A percentile compares a stretch with the other conserved stretches of the same genome.
Evolutionary conservation across 2,888 invertebrate species (phyloP).

Genomic region (Tenthredo livida): DNA sequence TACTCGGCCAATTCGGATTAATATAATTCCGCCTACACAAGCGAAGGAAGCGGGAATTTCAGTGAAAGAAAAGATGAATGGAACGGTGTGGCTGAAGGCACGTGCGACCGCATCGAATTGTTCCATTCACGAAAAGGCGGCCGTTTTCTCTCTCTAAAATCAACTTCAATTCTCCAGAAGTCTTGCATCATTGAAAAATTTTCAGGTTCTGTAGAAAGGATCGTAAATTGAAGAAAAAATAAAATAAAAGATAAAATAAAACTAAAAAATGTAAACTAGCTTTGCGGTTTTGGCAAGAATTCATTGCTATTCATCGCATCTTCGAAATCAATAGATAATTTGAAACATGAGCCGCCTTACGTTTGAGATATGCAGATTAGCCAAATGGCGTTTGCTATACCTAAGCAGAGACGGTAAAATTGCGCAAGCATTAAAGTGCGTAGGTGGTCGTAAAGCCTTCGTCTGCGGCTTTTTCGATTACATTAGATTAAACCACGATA

Average conservation of each 20-base stretch:
- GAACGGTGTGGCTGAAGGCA: background rate
- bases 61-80: slow-evolving; percentile 21
- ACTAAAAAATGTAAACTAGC: background rate
- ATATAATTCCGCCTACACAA: background rate
- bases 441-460: slow-evolving; percentile 17
- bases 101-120: slow-evolving; percentile 42
- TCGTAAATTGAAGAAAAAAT: background rate
- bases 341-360: background rate
- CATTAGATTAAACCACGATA: background rate
- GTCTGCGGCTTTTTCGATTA: slow-evolving; percentile 36
- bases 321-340: slow-evolving; percentile 33
- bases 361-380: slow-evolving; percentile 30
- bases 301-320: background rate
- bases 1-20: background rate
- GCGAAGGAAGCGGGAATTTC: background rate
- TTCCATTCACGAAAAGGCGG: slow-evolving; percentile 45
- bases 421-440: slow-evolving; percentile 25
- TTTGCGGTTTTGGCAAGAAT: slow-evolving; percentile 1
- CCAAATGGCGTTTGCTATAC: background rate
- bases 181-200: background rate
- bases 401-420: background rate
- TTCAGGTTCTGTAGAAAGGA: background rate
- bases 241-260: background rate
- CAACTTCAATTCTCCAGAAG: background rate
- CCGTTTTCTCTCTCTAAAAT: slow-evolving; percentile 8